These are phyloP conservation scores for Grus americana DNA, from an alignment of 2,113 vertebrate genomes.

Conservation along the genomic window DNA sequence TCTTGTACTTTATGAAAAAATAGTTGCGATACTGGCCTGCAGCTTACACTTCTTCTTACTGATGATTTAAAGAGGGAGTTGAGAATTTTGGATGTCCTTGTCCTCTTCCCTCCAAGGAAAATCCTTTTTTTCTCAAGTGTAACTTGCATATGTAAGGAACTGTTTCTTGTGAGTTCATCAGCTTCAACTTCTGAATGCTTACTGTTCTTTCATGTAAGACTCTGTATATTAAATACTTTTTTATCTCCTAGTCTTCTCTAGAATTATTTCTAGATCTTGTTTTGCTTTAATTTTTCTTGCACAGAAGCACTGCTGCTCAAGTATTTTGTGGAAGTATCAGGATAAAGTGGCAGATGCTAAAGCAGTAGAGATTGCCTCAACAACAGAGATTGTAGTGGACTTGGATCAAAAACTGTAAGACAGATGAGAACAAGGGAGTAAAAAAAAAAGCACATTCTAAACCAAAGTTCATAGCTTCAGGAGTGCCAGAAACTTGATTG, in stretches of 20 bases:
- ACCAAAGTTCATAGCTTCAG: neutral
- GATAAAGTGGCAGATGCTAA: neutral
- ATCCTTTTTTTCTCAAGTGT: neutral
- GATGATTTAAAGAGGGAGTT: neutral
- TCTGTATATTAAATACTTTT: neutral
- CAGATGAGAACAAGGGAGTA: neutral
- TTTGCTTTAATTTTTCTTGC: neutral
- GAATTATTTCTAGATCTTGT: neutral
- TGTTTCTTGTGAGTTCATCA: neutral
- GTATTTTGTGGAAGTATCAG: neutral
- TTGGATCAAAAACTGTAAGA: neutral
- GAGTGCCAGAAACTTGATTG: neutral
- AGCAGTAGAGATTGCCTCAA: neutral
- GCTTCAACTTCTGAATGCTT: neutral
- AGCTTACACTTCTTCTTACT: neutral
- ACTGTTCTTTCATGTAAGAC: neutral
- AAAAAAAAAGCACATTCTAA: neutral
- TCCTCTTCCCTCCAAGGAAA: neutral
- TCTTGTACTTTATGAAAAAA: neutral
- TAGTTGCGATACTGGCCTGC: neutral
- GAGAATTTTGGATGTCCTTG: neutral
- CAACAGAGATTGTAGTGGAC: neutral
- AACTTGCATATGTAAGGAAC: neutral
- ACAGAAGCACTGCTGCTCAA: neutral
- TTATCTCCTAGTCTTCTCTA: neutral